Base-by-base conservation (phyloP, 2,113 vertebrate genomes). In the Vanacampus margaritifer region DNA sequence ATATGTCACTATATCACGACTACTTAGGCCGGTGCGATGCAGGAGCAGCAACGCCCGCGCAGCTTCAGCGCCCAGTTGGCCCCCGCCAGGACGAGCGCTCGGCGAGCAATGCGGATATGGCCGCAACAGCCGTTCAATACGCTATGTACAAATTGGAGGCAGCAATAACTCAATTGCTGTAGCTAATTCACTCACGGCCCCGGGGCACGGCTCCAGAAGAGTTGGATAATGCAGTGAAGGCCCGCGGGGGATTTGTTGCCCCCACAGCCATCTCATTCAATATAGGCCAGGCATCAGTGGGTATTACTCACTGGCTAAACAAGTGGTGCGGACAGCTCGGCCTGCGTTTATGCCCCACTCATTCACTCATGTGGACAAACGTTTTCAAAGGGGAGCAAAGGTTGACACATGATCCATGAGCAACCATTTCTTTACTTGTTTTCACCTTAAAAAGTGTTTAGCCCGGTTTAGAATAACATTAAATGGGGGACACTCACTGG, bases 131-230 rank as follows among this genome's bases (percentile, higher is more conserved):
- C 88, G 74, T 82, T 90, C 89, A 86, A 85, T 85, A 83, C 71
- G 60, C 86, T 83, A 87, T 87, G 88, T 89, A 90, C 89, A 91
- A 91, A 91, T 88, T 88, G 86, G 84, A 90, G 84, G 84, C 77
- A 89, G 88, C 90, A 85, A 92, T 92, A 91, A 91, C 88, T 92
- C 91, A 92, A 86, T 91, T 79, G 86, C 84, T 82, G 80, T 85
- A 80, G 87, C 86, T 92, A 91, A 93, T 92, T 92, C 87, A 90
- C 87, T 91, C 88, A 85, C 50, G 73, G 83, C 75, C 60, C 37
- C 48, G 35, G 85, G 87, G 87, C 89, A 87, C 58, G 68, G 87
- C 80, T 88, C 90, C 91, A 92, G 85, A 88, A 90, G 89, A 90
- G 84, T 87, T 87, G 79, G 85, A 89, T 88, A 91, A 93, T 87